Conservation (phyloP, 2,113 vertebrate genomes). For the Micronycteris hirsuta region DNA sequence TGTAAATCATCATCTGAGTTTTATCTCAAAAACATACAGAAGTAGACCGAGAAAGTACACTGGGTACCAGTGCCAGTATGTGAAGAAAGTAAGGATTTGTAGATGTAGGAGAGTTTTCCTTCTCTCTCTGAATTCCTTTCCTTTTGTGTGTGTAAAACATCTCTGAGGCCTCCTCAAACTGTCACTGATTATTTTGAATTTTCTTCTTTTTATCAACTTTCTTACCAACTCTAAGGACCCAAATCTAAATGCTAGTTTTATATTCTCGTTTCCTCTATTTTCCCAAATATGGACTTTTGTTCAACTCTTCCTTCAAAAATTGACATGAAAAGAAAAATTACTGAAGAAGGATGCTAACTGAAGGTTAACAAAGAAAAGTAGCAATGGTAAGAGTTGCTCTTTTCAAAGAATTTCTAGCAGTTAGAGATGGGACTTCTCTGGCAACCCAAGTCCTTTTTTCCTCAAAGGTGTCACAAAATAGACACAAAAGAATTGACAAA, state of each 20-base stretch:
- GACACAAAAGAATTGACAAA: background rate
- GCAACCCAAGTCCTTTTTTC: background rate
- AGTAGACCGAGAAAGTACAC: background rate
- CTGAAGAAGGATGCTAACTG: background rate
- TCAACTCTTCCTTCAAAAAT: background rate
- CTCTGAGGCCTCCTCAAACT: background rate
- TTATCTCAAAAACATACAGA: background rate
- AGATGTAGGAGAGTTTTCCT: background rate
- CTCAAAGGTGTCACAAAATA: background rate
- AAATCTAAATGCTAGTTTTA: background rate
- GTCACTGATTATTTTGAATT: background rate
- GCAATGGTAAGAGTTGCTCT: background rate
- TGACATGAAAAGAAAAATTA: background rate
- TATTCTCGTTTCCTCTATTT: background rate
- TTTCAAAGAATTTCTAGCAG: background rate
- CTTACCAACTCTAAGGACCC: background rate
- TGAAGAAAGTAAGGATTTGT: background rate
- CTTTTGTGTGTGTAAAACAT: background rate
- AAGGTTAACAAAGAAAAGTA: background rate
- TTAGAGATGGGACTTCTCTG: background rate
- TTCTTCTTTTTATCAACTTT: background rate
- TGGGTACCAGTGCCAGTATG: background rate
- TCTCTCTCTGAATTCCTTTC: background rate
- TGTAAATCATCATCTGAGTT: background rate
- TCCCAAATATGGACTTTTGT: background rate